phyloP scores from a whole-genome alignment of 2,113 vertebrate genomes.

The Dasyurus viverrinus region DNA sequence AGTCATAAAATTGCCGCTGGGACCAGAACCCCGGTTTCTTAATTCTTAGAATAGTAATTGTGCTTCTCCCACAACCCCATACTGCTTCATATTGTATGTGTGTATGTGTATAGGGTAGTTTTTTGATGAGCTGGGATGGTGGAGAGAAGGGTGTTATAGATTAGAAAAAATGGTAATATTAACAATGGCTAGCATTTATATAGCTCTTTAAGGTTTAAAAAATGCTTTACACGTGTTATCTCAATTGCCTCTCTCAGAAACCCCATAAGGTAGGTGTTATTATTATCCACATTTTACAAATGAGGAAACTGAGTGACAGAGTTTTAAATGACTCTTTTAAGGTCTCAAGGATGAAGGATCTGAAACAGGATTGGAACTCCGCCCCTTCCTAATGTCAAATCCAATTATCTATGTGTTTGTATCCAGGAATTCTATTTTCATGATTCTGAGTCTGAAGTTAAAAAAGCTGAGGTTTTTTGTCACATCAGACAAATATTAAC shows the following conservation, averaged over 20 bases:
- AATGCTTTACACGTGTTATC: not conserved
- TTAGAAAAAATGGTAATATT: not conserved
- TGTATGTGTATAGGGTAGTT: not conserved
- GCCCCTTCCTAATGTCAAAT: not conserved
- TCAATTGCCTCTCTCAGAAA: not conserved
- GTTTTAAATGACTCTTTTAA: not conserved
- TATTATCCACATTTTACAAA: not conserved
- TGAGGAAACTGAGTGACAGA: not conserved
- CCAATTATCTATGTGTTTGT: not conserved
- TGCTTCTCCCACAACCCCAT: not conserved
- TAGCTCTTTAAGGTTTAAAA: not conserved
- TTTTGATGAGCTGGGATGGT: not conserved
- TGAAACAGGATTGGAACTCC: not conserved
- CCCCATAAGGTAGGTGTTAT: not conserved
- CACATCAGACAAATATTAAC: not conserved
- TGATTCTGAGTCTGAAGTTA: not conserved
- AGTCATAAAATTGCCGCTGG: not conserved
- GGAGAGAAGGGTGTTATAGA: not conserved
- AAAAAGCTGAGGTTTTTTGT: not conserved
- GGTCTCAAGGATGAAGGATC: not conserved
- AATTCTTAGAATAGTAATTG: not conserved
- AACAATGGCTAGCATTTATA: not conserved
- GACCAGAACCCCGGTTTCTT: not conserved
- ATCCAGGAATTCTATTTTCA: not conserved
- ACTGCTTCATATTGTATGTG: not conserved